Percentiles rank a stretch among this genome's conserved stretches.
Conservation (phyloP, 2,888 invertebrate genomes). For the Aphodius granarius region DNA sequence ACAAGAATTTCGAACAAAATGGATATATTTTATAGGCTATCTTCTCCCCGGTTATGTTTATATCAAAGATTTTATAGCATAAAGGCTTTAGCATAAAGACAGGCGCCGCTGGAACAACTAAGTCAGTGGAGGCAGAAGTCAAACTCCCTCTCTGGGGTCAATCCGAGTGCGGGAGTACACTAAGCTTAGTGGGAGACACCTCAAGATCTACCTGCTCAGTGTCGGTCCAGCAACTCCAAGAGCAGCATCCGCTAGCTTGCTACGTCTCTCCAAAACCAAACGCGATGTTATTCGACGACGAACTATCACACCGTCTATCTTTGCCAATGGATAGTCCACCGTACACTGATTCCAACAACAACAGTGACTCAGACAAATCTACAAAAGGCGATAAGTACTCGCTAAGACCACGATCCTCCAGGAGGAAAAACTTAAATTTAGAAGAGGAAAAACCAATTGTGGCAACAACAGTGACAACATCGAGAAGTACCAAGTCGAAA, state of each 20-base stretch:
- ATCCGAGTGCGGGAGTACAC: conserved; percentile 33
- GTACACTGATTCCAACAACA: conserved; percentile 50
- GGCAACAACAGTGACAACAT: conserved; percentile 25
- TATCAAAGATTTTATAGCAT: no score
- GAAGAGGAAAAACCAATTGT: conserved; percentile 26
- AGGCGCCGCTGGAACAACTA: conserved; percentile 14
- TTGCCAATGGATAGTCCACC: conserved; percentile 40
- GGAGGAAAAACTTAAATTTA: conserved; percentile 36
- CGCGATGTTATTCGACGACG: conserved; percentile 44
- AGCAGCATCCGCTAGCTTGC: conserved; percentile 24
- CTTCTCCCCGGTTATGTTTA: no score
- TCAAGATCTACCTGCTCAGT: conserved; percentile 38
- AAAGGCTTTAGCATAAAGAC: background rate
- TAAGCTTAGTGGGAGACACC: conserved; percentile 40
- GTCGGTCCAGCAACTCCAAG: conserved; percentile 35
- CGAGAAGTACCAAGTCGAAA: conserved; percentile 27
- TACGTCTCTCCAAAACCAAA: no score
- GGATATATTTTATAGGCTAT: no score
- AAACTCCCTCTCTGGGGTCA: conserved; percentile 28
- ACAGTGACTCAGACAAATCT: conserved; percentile 42
- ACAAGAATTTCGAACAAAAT: no score
- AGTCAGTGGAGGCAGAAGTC: background rate
- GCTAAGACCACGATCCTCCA: conserved; percentile 47
- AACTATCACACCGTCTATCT: conserved; percentile 48
- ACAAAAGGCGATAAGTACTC: conserved; percentile 51